These are phyloP conservation scores for Chlorocebus sabaeus DNA, from an alignment of 2,113 vertebrate genomes.

Conservation along the genomic window DNA sequence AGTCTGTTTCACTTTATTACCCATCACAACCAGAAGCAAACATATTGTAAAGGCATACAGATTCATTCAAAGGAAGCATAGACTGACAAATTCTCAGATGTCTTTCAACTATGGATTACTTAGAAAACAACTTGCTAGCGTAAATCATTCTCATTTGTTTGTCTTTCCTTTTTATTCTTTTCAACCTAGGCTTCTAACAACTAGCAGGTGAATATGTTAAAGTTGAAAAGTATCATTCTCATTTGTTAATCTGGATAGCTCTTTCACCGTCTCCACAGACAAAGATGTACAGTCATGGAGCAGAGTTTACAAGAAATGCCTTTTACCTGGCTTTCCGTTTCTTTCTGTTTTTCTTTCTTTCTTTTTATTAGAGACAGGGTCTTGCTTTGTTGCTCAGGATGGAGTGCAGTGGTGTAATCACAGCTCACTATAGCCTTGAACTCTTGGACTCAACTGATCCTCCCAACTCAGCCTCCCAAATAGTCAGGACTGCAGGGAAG, in stretches of 20 bases:
- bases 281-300: background rate
- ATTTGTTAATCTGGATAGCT: too few species aligned
- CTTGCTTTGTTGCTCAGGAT: too few species aligned
- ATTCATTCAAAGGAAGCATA: conserved; percentile 28
- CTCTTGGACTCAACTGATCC: too few species aligned
- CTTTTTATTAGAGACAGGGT: too few species aligned
- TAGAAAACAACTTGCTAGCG: background rate
- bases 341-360: too few species aligned
- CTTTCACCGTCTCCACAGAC: too few species aligned
- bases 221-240: background rate
- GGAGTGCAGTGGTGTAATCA: too few species aligned
- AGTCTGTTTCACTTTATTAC: conserved; percentile 55
- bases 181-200: background rate
- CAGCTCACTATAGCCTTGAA: too few species aligned
- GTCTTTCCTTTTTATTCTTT: background rate
- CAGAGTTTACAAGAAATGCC: background rate
- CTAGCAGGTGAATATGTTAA: background rate
- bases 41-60: background rate
- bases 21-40: conserved; percentile 20
- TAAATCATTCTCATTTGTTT: background rate
- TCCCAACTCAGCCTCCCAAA: too few species aligned
- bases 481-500: too few species aligned
- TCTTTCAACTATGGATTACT: background rate
- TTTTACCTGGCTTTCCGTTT: background rate
- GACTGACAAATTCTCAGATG: background rate